phyloP scores from a whole-genome alignment of 2,888 invertebrate genomes.

The Andrena chrysosceles region DNA sequence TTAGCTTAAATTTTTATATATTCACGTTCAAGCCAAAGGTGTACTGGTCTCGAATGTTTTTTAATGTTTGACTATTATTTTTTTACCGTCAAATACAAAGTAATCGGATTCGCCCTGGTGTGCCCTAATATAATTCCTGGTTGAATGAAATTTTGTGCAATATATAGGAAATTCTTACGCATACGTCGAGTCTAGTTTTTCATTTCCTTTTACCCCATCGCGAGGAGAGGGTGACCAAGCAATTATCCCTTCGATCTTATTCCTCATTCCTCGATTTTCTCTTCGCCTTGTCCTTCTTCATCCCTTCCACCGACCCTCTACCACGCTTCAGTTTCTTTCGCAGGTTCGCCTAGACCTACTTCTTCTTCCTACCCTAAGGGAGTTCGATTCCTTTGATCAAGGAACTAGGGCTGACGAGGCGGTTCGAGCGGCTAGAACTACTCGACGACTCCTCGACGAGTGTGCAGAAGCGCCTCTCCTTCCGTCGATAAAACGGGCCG shows the following conservation, averaged over 20 bases:
- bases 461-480: slow-evolving; percentile 23
- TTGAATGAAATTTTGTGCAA: too few species aligned
- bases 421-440: slow-evolving; percentile 36
- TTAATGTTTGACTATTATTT: too few species aligned
- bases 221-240: slow-evolving; percentile 34
- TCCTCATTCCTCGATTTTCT: slow-evolving; percentile 25
- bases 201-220: slow-evolving; percentile 1
- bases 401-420: slow-evolving; percentile 45
- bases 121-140: too few species aligned
- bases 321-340: slow-evolving; percentile 33
- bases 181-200: not conserved
- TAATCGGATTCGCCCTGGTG: too few species aligned
- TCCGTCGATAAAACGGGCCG: slow-evolving; percentile 43
- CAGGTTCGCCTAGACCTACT: slow-evolving; percentile 22
- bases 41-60: too few species aligned
- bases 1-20: too few species aligned
- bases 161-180: not conserved
- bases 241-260: slow-evolving; percentile 54
- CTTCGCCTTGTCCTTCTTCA: not conserved
- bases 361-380: slow-evolving; percentile 32
- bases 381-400: slow-evolving; percentile 66
- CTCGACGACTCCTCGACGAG: slow-evolving; percentile 21
- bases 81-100: too few species aligned
- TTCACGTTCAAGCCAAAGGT: too few species aligned
- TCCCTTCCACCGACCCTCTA: not conserved